Evolutionary conservation across 2,797 vertebrate species (phyloP).

Genomic region (Tiaroga cobitis): DNA sequence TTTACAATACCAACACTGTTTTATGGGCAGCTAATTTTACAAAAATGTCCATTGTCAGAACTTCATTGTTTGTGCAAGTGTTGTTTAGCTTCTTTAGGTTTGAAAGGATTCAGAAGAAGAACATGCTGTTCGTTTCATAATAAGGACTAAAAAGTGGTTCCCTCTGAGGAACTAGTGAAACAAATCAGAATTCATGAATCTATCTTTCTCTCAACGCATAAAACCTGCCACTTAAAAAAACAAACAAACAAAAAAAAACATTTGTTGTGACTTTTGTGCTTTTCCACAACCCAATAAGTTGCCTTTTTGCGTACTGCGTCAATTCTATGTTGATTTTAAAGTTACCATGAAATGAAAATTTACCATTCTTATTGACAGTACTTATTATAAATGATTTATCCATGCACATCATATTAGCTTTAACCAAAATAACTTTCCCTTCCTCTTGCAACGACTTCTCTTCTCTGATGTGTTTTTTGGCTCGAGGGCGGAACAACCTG

Average conservation of each 20-base stretch:
- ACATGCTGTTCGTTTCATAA: slow-evolving; percentile 67
- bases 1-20: slow-evolving; percentile 73
- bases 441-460: neutral
- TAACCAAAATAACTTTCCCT: neutral
- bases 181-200: slow-evolving; percentile 61
- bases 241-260: too few relatives aligned
- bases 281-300: neutral
- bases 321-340: neutral
- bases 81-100: slow-evolving; percentile 63
- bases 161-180: slow-evolving; percentile 83
- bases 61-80: slow-evolving; percentile 2
- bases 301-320: neutral
- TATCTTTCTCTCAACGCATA: slow-evolving; percentile 68
- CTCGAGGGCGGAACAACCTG: neutral
- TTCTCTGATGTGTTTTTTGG: neutral
- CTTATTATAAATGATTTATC: neutral
- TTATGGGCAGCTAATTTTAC: slow-evolving; percentile 83
- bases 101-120: slow-evolving; percentile 73
- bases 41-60: slow-evolving; percentile 67
- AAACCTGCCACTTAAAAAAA: slow-evolving; percentile 78
- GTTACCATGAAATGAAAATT: neutral
- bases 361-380: neutral
- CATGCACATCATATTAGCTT: neutral
- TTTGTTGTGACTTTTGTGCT: neutral
- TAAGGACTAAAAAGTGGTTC: slow-evolving; percentile 75